phyloP scores from a whole-genome alignment of 2,797 vertebrate species.

The Pyrocephalus nanus region DNA sequence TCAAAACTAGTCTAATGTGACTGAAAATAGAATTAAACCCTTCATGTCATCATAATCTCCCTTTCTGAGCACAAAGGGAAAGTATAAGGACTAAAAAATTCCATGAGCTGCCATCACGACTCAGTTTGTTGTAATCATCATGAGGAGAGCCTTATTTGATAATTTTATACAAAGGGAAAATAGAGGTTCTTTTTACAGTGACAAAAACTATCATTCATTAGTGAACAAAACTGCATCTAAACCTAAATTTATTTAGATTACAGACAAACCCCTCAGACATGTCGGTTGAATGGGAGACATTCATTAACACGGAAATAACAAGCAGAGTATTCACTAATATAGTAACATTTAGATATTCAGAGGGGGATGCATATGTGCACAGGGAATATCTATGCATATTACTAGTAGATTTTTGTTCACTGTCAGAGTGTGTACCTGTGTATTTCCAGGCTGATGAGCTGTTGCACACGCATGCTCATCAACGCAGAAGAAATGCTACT shows the following conservation, averaged over 20 bases:
- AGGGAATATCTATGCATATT: not conserved
- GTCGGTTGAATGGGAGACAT: not conserved
- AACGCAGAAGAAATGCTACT: not conserved
- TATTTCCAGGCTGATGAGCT: slow-evolving; percentile 10
- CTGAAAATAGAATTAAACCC: not conserved
- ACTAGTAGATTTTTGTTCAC: not conserved
- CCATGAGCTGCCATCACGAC: not conserved
- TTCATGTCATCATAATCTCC: not conserved
- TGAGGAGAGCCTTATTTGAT: not conserved
- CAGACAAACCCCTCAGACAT: not conserved
- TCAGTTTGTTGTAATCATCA: not conserved
- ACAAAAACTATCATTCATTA: slow-evolving; percentile 26
- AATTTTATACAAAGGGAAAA: slow-evolving; percentile 5
- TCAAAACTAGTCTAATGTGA: not conserved
- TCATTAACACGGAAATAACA: slow-evolving; percentile 49
- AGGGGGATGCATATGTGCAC: not conserved
- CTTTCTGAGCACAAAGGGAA: not conserved
- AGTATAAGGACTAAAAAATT: not conserved
- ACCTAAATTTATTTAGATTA: slow-evolving; percentile 40
- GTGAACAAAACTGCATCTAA: not conserved
- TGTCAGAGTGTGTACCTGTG: not conserved
- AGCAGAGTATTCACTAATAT: not conserved
- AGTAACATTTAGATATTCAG: not conserved
- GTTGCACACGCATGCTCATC: not conserved
- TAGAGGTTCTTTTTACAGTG: not conserved